phyloP scores from a whole-genome alignment of 2,113 vertebrate genomes.

The Saguinus midas region DNA sequence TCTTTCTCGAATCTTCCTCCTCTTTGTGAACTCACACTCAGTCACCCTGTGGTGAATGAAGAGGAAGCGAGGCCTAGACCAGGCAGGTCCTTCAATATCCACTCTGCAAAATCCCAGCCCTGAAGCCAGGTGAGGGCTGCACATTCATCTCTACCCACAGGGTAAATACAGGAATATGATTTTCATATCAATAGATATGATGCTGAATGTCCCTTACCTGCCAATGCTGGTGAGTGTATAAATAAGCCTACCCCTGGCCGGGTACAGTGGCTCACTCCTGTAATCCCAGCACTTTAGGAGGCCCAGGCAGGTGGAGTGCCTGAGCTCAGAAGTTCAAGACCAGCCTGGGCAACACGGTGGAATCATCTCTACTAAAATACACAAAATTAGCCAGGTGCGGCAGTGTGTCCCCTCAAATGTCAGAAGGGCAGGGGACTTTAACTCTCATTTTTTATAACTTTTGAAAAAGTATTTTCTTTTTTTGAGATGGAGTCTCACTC shows the following conservation, averaged over 20 bases:
- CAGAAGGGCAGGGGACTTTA: background rate
- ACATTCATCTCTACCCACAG: background rate
- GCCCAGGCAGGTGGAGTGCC: no score
- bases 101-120: background rate
- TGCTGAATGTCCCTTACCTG: background rate
- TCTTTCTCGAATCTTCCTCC: background rate
- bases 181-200: background rate
- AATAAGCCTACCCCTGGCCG: background rate
- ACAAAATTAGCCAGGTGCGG: no score
- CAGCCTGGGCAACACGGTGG: no score
- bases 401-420: background rate
- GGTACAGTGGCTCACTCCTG: no score
- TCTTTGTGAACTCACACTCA: background rate
- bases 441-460: background rate
- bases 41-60: background rate
- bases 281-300: no score
- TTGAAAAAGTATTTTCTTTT: background rate
- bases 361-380: no score
- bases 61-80: background rate
- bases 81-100: background rate
- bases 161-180: background rate
- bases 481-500: no score
- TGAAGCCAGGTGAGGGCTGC: background rate
- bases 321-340: no score
- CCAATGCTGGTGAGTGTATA: background rate